Base-by-base conservation (phyloP, 2,797 vertebrate species). In the Simalia tracyae region DNA sequence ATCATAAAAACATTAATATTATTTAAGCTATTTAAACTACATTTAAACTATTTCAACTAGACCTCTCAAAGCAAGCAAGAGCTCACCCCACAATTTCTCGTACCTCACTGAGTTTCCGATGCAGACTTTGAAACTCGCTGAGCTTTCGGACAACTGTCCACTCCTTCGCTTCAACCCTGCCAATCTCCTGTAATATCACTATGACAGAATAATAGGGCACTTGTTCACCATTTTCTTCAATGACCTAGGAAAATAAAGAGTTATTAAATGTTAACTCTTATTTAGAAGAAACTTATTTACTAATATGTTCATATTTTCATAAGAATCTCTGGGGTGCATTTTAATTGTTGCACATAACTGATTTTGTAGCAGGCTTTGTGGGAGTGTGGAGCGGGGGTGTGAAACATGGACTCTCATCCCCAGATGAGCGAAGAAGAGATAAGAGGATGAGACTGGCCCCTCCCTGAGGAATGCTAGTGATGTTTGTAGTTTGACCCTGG, bases 31-130 rank as follows among this genome's bases (percentile, higher is more conserved):
- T 46, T 81, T 42, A 81, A 81, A 81, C 19, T 24, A 76, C 17
- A 42, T 76, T 76, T 76, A 76, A 42, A 76, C 10, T 87, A 17
- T 50, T 54, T 31, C 31, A 57, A 22, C 72, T 1, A 60, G 6
- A 89, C 60, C 26, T 59, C 42, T 46, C 17, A 28, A 91, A 7
- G 54, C 5, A 92, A 68, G 36, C 22, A 76, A 61, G 17, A n/a
- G 10, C 88, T 36, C 0, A 0, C 7, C 24, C 91, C n/a, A 0
- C 0, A 0, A 91, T 86, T 42, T 66, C 24, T 26, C 86, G 66
- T 98, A 99, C 99, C 99, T 99, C 99, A 0, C 98, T 99, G 93
- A 99, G 98, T 95, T 99, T 99, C 95, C 99, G 98, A 96, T 99
- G 98, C 88, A 99, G 97, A 93, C 98, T 98, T 97, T 99, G 99